Evolutionary conservation across 2,797 vertebrate species (phyloP).

Genomic region (Gallinago stenura): DNA sequence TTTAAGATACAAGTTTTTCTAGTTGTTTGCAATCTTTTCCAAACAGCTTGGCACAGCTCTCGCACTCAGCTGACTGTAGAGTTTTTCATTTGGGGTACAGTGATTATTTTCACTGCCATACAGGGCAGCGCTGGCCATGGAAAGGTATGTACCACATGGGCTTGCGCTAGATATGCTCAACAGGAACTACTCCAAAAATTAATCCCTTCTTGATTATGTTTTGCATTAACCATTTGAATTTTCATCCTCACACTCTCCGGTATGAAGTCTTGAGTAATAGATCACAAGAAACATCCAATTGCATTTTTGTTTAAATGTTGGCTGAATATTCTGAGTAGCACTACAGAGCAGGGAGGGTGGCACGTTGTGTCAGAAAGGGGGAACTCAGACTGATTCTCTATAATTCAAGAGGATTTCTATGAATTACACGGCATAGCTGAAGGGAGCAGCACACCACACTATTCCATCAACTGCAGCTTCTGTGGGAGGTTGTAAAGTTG

Average conservation of each 20-base stretch:
- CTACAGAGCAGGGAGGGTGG: background rate
- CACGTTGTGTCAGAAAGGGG: fast-evolving
- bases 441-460: background rate
- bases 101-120: background rate
- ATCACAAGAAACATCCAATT: background rate
- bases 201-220: background rate
- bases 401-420: background rate
- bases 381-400: background rate
- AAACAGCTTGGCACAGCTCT: background rate
- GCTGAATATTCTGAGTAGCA: background rate
- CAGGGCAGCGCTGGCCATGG: background rate
- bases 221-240: background rate
- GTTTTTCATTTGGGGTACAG: background rate
- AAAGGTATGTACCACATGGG: background rate
- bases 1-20: background rate
- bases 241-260: background rate
- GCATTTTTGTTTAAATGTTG: background rate
- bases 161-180: background rate
- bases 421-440: background rate
- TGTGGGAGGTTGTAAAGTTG: background rate
- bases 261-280: background rate
- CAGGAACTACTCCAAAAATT: background rate
- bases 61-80: background rate
- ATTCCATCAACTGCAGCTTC: background rate
- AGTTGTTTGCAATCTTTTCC: background rate